Evolutionary conservation across 1,140 invertebrate species (phyloP).

Genomic region (Oedothorax gibbosus): DNA sequence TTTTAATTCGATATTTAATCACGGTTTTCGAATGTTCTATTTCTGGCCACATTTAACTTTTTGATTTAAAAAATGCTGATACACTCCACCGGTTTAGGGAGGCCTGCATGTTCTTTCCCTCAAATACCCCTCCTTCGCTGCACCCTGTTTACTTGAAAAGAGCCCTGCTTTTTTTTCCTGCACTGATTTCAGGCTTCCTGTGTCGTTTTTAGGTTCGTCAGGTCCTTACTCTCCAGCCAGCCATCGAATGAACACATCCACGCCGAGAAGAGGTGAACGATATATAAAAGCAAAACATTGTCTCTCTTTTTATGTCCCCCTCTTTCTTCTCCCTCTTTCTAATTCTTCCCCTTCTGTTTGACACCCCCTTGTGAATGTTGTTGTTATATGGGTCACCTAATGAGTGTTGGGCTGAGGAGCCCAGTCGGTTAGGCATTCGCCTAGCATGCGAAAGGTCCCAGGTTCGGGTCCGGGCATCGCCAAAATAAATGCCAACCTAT

Average conservation of each 20-base stretch:
- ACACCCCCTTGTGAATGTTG: slow-evolving; percentile 18
- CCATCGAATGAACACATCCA: slow-evolving; percentile 67
- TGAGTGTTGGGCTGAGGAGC: no score
- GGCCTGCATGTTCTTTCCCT: slow-evolving; percentile 38
- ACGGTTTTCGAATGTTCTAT: not conserved
- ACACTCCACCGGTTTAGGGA: not conserved
- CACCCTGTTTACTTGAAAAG: slow-evolving; percentile 45
- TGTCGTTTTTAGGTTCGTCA: slow-evolving; percentile 69
- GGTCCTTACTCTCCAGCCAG: slow-evolving; percentile 72
- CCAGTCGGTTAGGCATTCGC: no score
- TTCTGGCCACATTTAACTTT: not conserved
- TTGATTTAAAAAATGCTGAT: not conserved
- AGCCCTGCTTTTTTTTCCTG: slow-evolving; percentile 59
- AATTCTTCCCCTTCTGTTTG: slow-evolving; percentile 4
- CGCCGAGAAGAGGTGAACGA: slow-evolving; percentile 66
- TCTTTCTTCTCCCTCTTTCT: slow-evolving; percentile 8
- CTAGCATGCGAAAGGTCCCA: no score
- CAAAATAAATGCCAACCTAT: no score
- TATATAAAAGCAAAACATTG: slow-evolving; percentile 15
- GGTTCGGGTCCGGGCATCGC: no score
- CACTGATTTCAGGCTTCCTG: slow-evolving; percentile 62
- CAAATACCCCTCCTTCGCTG: slow-evolving; percentile 47
- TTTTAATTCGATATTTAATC: not conserved
- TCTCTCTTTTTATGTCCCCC: slow-evolving; percentile 17
- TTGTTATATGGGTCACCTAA: not conserved